Conservation (phyloP, 92 coral and sea anemone species). For the Palythoa caribaeorum region DNA sequence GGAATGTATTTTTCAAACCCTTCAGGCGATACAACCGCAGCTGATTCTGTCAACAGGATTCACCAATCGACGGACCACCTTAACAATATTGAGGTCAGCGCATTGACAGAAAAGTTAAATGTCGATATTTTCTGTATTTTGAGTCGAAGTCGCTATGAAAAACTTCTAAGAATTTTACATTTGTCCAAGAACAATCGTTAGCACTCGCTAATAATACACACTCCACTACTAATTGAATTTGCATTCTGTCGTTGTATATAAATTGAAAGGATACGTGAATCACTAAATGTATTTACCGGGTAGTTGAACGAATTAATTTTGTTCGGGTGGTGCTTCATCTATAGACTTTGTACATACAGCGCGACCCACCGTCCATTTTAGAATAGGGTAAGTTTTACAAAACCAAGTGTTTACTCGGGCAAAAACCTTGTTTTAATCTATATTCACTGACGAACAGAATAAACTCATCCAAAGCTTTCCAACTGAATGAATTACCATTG, state of each 20-base stretch:
- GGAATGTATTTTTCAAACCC: too few species aligned
- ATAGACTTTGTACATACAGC: not conserved
- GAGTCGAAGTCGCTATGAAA: too few species aligned
- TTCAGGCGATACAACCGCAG: too few species aligned
- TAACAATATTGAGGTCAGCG: too few species aligned
- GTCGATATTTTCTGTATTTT: too few species aligned
- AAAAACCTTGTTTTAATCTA: not conserved
- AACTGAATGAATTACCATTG: not conserved
- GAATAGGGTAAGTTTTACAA: not conserved
- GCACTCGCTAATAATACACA: too few species aligned
- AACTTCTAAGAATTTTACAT: too few species aligned
- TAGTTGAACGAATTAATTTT: not conserved
- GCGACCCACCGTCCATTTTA: not conserved
- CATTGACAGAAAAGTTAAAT: too few species aligned
- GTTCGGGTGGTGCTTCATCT: not conserved
- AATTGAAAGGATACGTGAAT: not conserved
- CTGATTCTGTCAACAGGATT: too few species aligned
- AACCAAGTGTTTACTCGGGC: not conserved
- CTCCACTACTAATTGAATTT: too few species aligned
- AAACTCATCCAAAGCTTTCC: not conserved
- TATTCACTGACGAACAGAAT: not conserved
- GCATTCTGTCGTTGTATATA: not conserved
- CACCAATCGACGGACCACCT: too few species aligned
- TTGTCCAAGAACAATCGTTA: too few species aligned
- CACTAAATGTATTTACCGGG: not conserved